These are phyloP conservation scores for Zosterops hypoxanthus DNA, from an alignment of 2,113 vertebrate species.

Conservation along the genomic window DNA sequence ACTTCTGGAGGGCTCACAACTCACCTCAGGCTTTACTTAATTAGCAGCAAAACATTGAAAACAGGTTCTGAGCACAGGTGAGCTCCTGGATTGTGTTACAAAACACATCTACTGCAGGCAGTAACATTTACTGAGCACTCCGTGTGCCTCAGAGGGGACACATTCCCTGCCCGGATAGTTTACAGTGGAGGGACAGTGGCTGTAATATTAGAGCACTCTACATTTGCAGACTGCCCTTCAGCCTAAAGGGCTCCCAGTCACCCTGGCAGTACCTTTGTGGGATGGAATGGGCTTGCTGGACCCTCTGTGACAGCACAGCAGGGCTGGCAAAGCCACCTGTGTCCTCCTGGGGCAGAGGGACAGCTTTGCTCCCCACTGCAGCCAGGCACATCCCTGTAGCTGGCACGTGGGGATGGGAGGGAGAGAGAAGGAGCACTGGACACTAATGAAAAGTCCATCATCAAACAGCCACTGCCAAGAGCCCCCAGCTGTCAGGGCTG, in stretches of 20 bases:
- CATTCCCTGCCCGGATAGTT: background rate
- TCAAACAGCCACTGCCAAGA: background rate
- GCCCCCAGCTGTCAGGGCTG: background rate
- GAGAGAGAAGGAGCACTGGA: background rate
- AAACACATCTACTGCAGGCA: background rate
- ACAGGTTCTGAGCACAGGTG: conserved; percentile 13
- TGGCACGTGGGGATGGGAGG: background rate
- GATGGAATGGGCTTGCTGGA: background rate
- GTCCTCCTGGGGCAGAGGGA: background rate
- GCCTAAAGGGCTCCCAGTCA: background rate
- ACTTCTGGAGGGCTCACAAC: background rate
- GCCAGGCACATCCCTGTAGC: rapidly evolving
- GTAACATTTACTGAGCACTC: background rate
- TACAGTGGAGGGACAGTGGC: background rate
- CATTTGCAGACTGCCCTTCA: background rate
- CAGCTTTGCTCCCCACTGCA: background rate
- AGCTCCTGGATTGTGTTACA: background rate
- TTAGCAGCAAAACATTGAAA: background rate
- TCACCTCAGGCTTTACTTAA: background rate
- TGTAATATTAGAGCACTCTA: background rate
- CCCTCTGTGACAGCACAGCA: background rate
- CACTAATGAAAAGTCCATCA: rapidly evolving
- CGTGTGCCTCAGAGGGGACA: rapidly evolving
- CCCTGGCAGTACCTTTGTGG: background rate
- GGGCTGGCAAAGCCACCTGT: background rate